These are phyloP conservation scores for Oreochromis niloticus DNA, from an alignment of 2,113 vertebrate genomes.

Conservation along the genomic window DNA sequence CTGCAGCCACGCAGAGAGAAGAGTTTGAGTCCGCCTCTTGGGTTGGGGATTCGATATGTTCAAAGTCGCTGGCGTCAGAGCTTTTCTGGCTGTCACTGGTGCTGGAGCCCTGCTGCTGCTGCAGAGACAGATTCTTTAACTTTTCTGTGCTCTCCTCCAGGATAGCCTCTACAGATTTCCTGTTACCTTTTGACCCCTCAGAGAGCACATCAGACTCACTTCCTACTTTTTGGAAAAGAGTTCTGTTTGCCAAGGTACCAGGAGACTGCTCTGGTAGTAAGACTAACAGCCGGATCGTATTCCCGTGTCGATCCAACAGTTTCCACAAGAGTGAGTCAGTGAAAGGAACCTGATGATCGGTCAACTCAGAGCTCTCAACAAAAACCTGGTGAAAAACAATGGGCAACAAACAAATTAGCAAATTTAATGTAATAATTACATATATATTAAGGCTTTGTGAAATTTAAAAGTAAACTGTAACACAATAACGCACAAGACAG, in stretches of 20 bases:
- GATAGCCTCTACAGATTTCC: conserved; percentile 91
- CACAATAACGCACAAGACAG: background rate
- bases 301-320: conserved; percentile 93
- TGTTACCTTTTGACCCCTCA: conserved; percentile 79
- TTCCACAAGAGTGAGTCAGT: conserved; percentile 93
- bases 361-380: conserved; percentile 89
- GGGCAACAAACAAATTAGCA: background rate
- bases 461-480: background rate
- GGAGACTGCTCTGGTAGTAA: conserved; percentile 90
- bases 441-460: background rate
- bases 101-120: conserved; percentile 81
- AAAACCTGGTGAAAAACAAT: conserved; percentile 80
- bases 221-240: conserved; percentile 77
- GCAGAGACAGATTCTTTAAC: conserved; percentile 90
- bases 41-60: conserved; percentile 88
- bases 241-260: conserved; percentile 78
- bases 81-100: conserved; percentile 94
- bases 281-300: conserved; percentile 92
- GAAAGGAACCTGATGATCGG: conserved; percentile 83
- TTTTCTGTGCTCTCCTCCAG: conserved; percentile 97
- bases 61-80: conserved; percentile 92
- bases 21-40: conserved; percentile 85
- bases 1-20: conserved; percentile 80
- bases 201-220: conserved; percentile 78
- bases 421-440: background rate